Percentiles rank a stretch among this genome's conserved stretches.
Conservation (phyloP, 2,797 vertebrate genomes). For the Sebastes jordani region DNA sequence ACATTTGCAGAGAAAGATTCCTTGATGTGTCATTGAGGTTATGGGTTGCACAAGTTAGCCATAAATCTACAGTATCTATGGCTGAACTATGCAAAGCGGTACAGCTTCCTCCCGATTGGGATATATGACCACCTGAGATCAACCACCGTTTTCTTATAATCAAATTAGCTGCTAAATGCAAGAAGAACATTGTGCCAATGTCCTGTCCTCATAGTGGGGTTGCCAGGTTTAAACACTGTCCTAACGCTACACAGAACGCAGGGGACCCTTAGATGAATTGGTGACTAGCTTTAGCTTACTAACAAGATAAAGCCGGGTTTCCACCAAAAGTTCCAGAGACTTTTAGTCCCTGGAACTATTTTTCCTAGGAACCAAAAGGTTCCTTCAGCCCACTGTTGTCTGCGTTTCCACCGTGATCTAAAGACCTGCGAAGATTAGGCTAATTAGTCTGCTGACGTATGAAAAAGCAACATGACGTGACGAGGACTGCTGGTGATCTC, state of each 20-base stretch:
- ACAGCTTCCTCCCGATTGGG: not conserved
- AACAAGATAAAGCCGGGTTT: not conserved
- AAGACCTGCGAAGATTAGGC: too few species aligned
- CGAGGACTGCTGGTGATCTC: too few species aligned
- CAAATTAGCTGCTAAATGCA: not conserved
- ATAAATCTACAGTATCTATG: not conserved
- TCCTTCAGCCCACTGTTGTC: too few species aligned
- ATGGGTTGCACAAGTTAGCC: not conserved
- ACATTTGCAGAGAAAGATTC: not conserved
- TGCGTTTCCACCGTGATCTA: too few species aligned
- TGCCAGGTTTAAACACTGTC: not conserved
- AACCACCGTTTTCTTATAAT: not conserved
- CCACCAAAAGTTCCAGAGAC: too few species aligned
- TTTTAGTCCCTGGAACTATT: too few species aligned
- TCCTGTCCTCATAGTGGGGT: conserved; percentile 6
- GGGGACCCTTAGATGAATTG: not conserved
- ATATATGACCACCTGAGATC: not conserved
- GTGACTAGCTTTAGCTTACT: not conserved
- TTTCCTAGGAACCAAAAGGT: too few species aligned
- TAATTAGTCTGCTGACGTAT: too few species aligned
- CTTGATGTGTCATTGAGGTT: not conserved
- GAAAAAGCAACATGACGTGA: too few species aligned
- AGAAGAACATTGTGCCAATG: not conserved
- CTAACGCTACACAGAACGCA: not conserved
- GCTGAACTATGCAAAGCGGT: not conserved